These are phyloP conservation scores for Colistium nudipinnis DNA, from an alignment of 2,113 vertebrate genomes.

Conservation along the genomic window DNA sequence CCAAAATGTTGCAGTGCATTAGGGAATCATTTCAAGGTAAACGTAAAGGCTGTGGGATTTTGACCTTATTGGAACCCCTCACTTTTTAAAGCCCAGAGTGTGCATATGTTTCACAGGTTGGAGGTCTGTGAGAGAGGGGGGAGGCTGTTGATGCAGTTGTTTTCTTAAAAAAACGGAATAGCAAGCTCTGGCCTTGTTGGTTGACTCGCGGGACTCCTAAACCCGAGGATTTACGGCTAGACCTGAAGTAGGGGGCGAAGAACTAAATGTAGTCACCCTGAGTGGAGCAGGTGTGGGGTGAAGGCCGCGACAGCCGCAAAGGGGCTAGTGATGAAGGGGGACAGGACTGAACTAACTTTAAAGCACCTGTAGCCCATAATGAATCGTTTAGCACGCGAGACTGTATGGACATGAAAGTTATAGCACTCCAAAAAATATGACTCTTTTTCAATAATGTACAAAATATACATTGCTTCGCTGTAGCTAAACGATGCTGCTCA, in stretches of 20 bases:
- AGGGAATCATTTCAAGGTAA: constrained; percentile 24
- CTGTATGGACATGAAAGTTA: too few relatives aligned
- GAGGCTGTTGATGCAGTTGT: too few relatives aligned
- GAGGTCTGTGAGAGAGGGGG: constrained; percentile 31
- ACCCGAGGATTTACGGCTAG: constrained; percentile 56
- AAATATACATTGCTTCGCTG: too few relatives aligned
- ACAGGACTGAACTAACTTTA: not conserved
- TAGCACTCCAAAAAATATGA: too few relatives aligned
- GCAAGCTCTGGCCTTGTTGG: constrained; percentile 56
- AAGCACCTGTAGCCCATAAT: not conserved
- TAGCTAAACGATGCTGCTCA: too few relatives aligned
- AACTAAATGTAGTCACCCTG: constrained; percentile 22
- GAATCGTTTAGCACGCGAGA: not conserved
- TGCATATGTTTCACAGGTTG: constrained; percentile 30
- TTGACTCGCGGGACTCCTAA: constrained; percentile 60
- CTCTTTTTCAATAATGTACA: too few relatives aligned
- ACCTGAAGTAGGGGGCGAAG: constrained; percentile 17
- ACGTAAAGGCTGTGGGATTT: constrained; percentile 48
- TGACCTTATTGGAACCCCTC: constrained; percentile 33
- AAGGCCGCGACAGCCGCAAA: constrained; percentile 28
- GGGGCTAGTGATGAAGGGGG: constrained; percentile 12
- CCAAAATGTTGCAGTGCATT: constrained; percentile 6
- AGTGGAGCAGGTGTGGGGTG: constrained; percentile 63
- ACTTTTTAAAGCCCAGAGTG: constrained; percentile 27
- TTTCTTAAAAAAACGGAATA: constrained; percentile 67